Base-by-base conservation (phyloP, 2,888 invertebrate genomes). In the Antheraea assamensis region DNA sequence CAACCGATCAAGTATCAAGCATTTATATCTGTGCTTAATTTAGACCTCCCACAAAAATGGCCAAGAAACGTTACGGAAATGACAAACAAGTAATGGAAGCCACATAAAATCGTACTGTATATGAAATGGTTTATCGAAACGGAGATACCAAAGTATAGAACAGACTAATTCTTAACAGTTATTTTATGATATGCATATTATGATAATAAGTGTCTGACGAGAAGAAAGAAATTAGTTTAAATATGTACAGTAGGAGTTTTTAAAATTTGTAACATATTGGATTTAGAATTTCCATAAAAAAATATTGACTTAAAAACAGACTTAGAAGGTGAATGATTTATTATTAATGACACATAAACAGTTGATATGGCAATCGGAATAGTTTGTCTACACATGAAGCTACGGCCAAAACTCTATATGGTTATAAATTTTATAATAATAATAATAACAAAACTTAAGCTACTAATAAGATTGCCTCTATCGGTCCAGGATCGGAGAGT, bases 351-450 rank as follows among this genome's bases (percentile, higher is more conserved):
- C 27, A 71, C 4, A 8, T 68, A 21, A 21, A 35, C 3, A 68
- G 8, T 71, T 27, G 42, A 19, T 47, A 24, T 27, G 21, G 17
- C 19, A 52, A 52, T 49, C n/a, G 8, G 27, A 13, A 27, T 27
- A 21, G 49, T 71, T 71, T 27, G 27, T 52, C 86, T 82, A 85
- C 82, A 89, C 87, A 87, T 71, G 71, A 89, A 90, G 89, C 89
- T 83, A 85, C 87, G 92, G 94, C 94, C 94, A 94, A 94, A 89
- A 90, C 94, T 94, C 94, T 91, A 75, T 90, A 94, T 91, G 92
- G 89, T 75, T 73, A 75, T 71, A 7, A 71, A 71, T 66, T 52
- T 70, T 74, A 68, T 42, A 10, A 24, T 58, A 76, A 71, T 75
- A 76, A 66, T 75, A 76, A n/a, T 35, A 68, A 3, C 10, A 68